phyloP scores from a whole-genome alignment of 2,113 vertebrate species.

The Murina feae region DNA sequence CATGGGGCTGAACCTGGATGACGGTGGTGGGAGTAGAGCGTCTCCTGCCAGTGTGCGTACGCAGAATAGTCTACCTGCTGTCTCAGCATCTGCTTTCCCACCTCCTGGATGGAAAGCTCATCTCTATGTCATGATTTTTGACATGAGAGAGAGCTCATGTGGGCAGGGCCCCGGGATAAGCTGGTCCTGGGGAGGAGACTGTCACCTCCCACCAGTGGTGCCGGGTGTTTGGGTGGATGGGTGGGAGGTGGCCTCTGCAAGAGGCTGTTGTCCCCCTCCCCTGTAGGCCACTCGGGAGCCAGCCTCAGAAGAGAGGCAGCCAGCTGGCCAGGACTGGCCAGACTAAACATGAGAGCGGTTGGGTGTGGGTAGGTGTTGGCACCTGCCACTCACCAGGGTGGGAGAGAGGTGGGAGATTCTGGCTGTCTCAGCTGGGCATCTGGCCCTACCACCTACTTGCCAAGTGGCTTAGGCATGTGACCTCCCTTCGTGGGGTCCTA shows the following conservation, averaged over 20 bases:
- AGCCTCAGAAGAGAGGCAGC: neutral
- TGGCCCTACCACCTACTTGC: neutral
- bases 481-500: neutral
- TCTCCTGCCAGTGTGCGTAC: accelerated
- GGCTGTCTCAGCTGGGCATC: neutral
- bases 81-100: neutral
- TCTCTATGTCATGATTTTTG: neutral
- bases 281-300: neutral
- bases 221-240: neutral
- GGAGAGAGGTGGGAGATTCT: neutral
- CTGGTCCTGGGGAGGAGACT: neutral
- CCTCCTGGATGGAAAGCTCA: neutral
- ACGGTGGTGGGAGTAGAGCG: accelerated
- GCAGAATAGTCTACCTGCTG: neutral
- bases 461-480: neutral
- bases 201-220: neutral
- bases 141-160: accelerated
- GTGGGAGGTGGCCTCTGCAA: neutral
- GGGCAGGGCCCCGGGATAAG: neutral
- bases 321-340: neutral
- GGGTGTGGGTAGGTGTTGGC: neutral
- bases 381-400: neutral
- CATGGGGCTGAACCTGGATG: neutral
- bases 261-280: neutral
- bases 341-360: neutral